Evolutionary conservation across 2,113 vertebrate species (phyloP).

Genomic region (Seriola rivoliana): DNA sequence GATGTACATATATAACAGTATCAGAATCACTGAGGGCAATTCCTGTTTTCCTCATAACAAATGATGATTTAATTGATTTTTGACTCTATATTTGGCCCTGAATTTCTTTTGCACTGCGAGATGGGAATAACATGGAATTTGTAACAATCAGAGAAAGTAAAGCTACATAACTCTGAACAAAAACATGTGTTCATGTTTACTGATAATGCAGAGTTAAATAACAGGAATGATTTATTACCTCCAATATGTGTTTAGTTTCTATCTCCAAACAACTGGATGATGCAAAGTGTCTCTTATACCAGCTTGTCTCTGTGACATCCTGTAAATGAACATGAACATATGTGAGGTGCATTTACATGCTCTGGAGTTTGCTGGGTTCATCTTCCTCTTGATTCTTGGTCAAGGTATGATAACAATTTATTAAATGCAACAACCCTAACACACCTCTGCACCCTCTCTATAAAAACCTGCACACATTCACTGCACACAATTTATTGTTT

Average conservation of each 20-base stretch:
- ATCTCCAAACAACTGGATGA: slow-evolving; percentile 63
- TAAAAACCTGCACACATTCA: background rate
- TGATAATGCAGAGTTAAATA: background rate
- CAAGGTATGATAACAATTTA: background rate
- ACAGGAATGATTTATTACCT: slow-evolving; percentile 61
- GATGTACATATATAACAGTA: no score
- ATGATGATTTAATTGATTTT: no score
- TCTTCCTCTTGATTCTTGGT: background rate
- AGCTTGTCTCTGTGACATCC: slow-evolving; percentile 79
- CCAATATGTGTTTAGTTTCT: slow-evolving; percentile 66
- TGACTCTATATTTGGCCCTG: no score
- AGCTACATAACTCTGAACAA: no score
- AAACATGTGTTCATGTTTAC: no score
- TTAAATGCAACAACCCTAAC: background rate
- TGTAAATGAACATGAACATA: slow-evolving; percentile 36
- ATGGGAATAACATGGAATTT: no score
- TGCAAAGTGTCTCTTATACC: slow-evolving; percentile 76
- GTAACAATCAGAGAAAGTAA: no score
- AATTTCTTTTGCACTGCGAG: no score
- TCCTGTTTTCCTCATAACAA: no score
- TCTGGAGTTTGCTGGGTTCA: no score
- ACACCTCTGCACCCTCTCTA: background rate
- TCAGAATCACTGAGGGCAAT: no score
- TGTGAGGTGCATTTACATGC: background rate
- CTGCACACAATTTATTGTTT: background rate